phyloP scores from a whole-genome alignment of 2,888 invertebrate genomes.

The Polyploca ridens region DNA sequence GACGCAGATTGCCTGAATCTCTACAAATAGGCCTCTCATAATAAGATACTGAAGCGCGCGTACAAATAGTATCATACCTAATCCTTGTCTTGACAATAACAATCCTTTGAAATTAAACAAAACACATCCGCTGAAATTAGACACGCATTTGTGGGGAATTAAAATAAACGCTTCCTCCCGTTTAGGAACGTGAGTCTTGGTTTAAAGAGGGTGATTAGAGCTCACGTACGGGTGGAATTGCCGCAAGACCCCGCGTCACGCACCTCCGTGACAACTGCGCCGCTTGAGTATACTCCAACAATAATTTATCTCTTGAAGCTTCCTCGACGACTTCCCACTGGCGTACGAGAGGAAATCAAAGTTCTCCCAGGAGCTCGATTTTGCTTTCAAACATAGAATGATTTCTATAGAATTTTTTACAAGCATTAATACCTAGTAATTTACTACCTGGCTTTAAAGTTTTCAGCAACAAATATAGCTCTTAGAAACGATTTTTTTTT shows the following conservation, averaged over 20 bases:
- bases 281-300: conserved; percentile 39
- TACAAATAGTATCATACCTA: conserved; percentile 23
- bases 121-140: conserved; percentile 72
- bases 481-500: too few relatives aligned
- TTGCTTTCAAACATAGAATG: neutral
- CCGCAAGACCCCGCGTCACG: conserved; percentile 58
- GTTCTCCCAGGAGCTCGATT: neutral
- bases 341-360: conserved; percentile 1
- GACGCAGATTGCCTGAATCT: neutral
- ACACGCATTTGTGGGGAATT: conserved; percentile 75
- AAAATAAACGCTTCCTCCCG: conserved; percentile 71
- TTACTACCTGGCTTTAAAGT: too few relatives aligned
- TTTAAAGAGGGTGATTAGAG: conserved; percentile 75
- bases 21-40: neutral
- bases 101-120: conserved; percentile 69
- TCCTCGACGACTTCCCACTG: conserved; percentile 1
- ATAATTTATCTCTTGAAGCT: conserved; percentile 39
- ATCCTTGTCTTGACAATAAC: conserved; percentile 51
- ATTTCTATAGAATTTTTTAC: too few relatives aligned
- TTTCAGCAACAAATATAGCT: too few relatives aligned
- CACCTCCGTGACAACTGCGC: conserved; percentile 49
- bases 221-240: conserved; percentile 65
- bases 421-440: too few relatives aligned
- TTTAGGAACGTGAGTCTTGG: conserved; percentile 64
- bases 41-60: neutral